phyloP scores from a whole-genome alignment of 1,140 invertebrate genomes.

The Nilaparvata lugens region DNA sequence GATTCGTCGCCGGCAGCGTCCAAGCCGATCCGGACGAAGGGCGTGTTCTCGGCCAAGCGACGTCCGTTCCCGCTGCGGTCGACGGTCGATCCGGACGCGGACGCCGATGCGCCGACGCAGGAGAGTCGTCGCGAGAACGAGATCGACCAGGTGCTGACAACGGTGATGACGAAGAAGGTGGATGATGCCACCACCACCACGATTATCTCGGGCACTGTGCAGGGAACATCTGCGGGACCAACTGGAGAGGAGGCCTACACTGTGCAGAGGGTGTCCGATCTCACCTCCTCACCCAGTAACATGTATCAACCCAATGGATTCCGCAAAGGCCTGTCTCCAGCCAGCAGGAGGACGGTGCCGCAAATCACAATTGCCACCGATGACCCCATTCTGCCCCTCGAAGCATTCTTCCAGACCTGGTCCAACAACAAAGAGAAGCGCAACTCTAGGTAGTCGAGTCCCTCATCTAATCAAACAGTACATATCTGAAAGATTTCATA shows the following conservation, averaged over 20 bases:
- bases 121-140: constrained; percentile 13
- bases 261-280: constrained; percentile 40
- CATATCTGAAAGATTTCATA: too few species aligned
- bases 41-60: constrained; percentile 27
- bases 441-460: not conserved
- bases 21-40: constrained; percentile 20
- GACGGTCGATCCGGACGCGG: not conserved
- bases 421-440: not conserved
- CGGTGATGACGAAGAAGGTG: constrained; percentile 19
- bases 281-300: constrained; percentile 41
- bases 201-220: constrained; percentile 14
- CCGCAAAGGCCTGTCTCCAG: constrained; percentile 37
- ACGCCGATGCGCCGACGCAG: constrained; percentile 17
- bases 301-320: constrained; percentile 38
- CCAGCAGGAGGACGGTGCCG: constrained; percentile 28
- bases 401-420: constrained; percentile 41
- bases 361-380: constrained; percentile 38
- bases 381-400: constrained; percentile 42
- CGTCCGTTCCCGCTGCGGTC: constrained; percentile 20
- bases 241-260: constrained; percentile 32
- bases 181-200: constrained; percentile 23
- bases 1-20: constrained; percentile 8
- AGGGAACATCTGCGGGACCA: constrained; percentile 20
- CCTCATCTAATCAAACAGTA: too few species aligned
- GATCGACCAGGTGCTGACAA: not conserved